phyloP scores from a whole-genome alignment of 35 echinoderm and acorn worm species.

The Heliocidaris erythrogramma region DNA sequence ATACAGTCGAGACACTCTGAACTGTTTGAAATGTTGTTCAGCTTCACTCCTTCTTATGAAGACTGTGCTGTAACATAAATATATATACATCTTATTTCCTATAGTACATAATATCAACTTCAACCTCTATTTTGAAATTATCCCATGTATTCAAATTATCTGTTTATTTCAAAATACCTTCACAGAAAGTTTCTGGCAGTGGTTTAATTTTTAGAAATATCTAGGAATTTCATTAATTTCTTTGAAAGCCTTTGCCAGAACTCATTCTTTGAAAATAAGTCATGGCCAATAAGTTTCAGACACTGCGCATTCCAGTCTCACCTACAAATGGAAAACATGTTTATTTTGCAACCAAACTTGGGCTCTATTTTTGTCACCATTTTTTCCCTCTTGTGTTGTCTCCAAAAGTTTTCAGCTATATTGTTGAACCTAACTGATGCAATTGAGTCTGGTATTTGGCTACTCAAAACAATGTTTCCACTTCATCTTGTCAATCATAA shows the following conservation, averaged over 20 bases:
- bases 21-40: background rate
- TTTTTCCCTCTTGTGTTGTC: no score
- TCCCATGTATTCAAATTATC: background rate
- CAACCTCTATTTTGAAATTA: no score
- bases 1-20: background rate
- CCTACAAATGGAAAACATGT: no score
- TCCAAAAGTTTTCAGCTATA: background rate
- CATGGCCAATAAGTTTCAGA: background rate
- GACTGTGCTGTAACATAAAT: background rate
- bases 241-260: background rate
- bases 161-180: background rate
- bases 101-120: background rate
- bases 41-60: background rate
- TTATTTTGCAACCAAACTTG: no score
- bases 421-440: background rate
- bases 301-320: background rate
- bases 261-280: background rate
- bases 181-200: background rate
- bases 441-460: background rate
- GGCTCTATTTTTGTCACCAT: no score
- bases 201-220: background rate
- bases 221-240: background rate
- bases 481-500: slow-evolving; percentile 2
- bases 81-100: background rate
- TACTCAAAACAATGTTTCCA: slow-evolving; percentile 20